Evolutionary conservation across 2,888 invertebrate species (phyloP).

Genomic region (Epistrophe grossulariae): DNA sequence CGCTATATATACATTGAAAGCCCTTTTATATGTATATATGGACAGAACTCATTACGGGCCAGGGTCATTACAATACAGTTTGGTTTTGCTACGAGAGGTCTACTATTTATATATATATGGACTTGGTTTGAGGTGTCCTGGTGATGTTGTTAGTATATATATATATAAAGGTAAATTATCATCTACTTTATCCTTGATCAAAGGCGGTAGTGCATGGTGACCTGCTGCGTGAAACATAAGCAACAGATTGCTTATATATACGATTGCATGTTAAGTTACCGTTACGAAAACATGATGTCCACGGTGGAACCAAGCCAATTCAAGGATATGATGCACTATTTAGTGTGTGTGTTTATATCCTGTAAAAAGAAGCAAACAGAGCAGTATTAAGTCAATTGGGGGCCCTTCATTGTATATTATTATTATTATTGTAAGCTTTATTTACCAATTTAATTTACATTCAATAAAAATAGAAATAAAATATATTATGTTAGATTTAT

Average conservation of each 20-base stretch:
- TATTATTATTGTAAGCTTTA: too few relatives aligned
- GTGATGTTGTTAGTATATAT: slow-evolving; percentile 18
- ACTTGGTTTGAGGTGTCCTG: neutral
- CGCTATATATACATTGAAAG: slow-evolving; percentile 53
- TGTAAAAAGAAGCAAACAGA: neutral
- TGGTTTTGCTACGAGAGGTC: neutral
- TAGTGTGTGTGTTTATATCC: neutral
- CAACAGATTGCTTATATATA: slow-evolving; percentile 71
- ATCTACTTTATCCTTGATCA: slow-evolving; percentile 50
- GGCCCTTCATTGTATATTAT: too few relatives aligned
- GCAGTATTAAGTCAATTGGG: neutral
- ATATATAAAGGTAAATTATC: slow-evolving; percentile 56
- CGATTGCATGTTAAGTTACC: slow-evolving; percentile 67
- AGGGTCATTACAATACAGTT: slow-evolving; percentile 23
- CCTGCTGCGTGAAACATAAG: slow-evolving; percentile 49
- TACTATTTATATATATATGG: neutral
- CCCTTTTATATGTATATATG: slow-evolving; percentile 39
- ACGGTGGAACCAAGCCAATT: slow-evolving; percentile 23
- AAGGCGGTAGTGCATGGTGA: slow-evolving; percentile 31
- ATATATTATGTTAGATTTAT: too few relatives aligned
- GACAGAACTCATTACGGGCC: slow-evolving; percentile 65
- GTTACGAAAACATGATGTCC: slow-evolving; percentile 53
- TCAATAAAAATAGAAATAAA: too few relatives aligned
- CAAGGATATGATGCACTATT: slow-evolving; percentile 51
- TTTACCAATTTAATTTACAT: too few relatives aligned